These are phyloP conservation scores for Leptosomus discolor DNA, from an alignment of 2,113 vertebrate species.

Conservation along the genomic window DNA sequence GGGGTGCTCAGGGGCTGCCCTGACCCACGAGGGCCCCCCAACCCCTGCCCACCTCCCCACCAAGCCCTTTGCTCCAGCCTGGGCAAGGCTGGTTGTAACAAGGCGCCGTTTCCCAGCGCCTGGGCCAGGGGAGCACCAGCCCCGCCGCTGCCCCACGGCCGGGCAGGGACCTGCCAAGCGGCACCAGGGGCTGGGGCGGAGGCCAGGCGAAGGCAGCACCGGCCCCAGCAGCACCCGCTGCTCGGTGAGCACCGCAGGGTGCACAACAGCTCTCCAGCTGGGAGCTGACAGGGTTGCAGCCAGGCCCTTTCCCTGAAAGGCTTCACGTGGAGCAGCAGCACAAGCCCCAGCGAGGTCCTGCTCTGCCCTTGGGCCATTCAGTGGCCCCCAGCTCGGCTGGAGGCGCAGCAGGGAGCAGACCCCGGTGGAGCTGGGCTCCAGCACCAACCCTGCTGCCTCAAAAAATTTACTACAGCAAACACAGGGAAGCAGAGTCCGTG, in stretches of 20 bases:
- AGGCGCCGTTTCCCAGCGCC: no score
- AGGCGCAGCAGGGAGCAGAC: neutral
- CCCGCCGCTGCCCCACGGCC: no score
- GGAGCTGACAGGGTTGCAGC: no score
- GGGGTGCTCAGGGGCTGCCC: no score
- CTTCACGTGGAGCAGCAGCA: accelerated
- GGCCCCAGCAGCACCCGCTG: accelerated
- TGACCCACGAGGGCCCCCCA: no score
- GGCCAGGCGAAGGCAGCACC: neutral
- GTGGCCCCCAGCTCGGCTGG: neutral
- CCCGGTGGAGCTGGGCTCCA: neutral
- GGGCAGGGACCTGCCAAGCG: accelerated
- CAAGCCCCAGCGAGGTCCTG: accelerated
- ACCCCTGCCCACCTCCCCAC: no score
- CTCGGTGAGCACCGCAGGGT: accelerated
- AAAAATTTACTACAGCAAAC: accelerated
- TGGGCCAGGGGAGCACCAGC: no score
- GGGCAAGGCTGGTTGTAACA: no score
- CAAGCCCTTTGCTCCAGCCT: no score
- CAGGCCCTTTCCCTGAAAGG: neutral
- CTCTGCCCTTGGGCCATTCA: accelerated
- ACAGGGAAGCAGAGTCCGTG: accelerated
- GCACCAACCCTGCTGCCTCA: no score
- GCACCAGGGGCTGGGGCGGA: neutral
- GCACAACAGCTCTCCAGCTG: neutral